phyloP scores from a whole-genome alignment of 2,888 invertebrate species.

The Drosophila greeni region DNA sequence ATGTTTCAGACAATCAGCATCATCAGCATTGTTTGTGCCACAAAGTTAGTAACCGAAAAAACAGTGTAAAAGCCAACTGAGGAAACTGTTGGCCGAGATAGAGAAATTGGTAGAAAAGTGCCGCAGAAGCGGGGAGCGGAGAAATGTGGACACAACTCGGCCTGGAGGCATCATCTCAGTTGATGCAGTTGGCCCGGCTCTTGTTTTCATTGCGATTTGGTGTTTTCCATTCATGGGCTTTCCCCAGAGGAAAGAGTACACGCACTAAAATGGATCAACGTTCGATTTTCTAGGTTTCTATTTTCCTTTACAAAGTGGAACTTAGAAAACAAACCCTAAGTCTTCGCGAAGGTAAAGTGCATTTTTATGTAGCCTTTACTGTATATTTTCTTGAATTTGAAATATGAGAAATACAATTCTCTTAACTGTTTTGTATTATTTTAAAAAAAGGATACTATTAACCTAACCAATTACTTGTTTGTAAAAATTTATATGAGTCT shows the following conservation, averaged over 20 bases:
- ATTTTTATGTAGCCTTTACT: not conserved
- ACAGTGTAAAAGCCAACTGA: constrained; percentile 12
- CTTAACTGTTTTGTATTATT: too few species aligned
- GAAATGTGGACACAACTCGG: constrained; percentile 20
- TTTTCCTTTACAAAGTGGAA: not conserved
- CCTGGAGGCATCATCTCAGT: constrained; percentile 29
- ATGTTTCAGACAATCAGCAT: constrained; percentile 69
- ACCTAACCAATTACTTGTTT: too few species aligned
- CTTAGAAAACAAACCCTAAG: not conserved
- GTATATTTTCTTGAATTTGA: not conserved
- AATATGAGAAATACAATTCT: not conserved
- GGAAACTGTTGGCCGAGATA: constrained; percentile 1
- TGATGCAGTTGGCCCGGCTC: constrained; percentile 29
- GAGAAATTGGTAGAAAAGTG: constrained; percentile 19
- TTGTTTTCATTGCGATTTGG: constrained; percentile 50
- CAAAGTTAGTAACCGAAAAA: constrained; percentile 52
- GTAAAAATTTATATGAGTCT: too few species aligned
- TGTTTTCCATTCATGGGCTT: constrained; percentile 15
- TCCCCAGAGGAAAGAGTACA: not conserved
- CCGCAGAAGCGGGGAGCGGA: not conserved
- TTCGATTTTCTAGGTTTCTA: not conserved
- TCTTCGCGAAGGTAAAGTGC: not conserved
- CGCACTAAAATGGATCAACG: constrained; percentile 11
- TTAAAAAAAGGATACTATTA: too few species aligned
- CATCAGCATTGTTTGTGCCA: constrained; percentile 71